Evolutionary conservation across 2,888 invertebrate species (phyloP), one percentile per base, ranked within the genome.

Genomic region (Orchesellides sinensis): DNA sequence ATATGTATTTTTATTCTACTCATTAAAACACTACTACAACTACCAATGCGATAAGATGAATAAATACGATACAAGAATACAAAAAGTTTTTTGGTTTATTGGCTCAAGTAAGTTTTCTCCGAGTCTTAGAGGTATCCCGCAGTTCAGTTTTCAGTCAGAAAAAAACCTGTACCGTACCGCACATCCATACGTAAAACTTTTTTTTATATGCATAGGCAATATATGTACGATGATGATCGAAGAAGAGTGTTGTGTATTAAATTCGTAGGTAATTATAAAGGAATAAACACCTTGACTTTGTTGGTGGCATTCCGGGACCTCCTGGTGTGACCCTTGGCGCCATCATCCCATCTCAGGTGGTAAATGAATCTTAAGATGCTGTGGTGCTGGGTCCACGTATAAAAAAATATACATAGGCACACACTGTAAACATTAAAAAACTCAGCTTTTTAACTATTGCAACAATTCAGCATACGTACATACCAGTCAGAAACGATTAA

Each of bases 321-420:
- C 86, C 84, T 75, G 84, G 47, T 68, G 78, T 65, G 56, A 66
- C 81, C 68, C 29, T 40, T 84, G 86, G 86, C 86, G 86, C 86
- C 86, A 69, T n/a, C n/a, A n/a, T 70, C 68, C 78, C 82, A 73
- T 80, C 80, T 83, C 84, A 80, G 84, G 86, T 86, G 85, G 86
- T 86, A 84, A 79, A 82, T 83, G 78, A 85, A 78, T 69, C 61
- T 77, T 21, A 52, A 17, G 52, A 52, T 12, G 35, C 35, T 35
- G 35, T 35, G 6, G 35, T 12, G 35, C 35, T n/a, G n/a, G n/a
- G n/a, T n/a, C n/a, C n/a, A n/a, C n/a, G n/a, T n/a, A n/a, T n/a
- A n/a, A n/a, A n/a, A n/a, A n/a, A n/a, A n/a, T n/a, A n/a, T n/a
- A n/a, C n/a, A n/a, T n/a, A n/a, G n/a, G n/a, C n/a, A n/a, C n/a